Evolutionary conservation across 1,140 invertebrate genomes (phyloP), one percentile per base, ranked within the genome.

Genomic region (Lasioglossum albipes): DNA sequence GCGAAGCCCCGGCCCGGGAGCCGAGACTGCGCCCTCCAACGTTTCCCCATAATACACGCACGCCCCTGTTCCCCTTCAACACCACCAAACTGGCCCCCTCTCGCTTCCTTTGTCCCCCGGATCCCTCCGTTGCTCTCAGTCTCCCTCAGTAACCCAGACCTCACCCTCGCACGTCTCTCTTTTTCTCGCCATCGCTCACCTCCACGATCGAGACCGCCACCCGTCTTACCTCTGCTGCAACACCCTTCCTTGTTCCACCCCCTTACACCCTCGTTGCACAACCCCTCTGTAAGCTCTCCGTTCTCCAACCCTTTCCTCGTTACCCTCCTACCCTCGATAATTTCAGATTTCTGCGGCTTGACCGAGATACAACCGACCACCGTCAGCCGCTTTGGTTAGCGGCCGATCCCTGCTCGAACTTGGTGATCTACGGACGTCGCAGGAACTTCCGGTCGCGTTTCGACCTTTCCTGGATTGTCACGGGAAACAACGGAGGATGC

Each of bases 21-120:
- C 89, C 87, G 91, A 91, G 90, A 89, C 91, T 91, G 91, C 91
- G 91, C 91, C 88, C 87, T 84, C 88, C 82, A 76, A 79, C 86
- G 81, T 87, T 87, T 87, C 74, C 81, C 85, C 85, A 87, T 86
- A 86, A 86, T 86, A 81, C 84, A 79, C 84, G 82, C 77, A 82
- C 79, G 66, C 84, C 77, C 83, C 70, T 61, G 13, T 61, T 41
- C 62, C 79, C 78, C 67, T 78, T 72, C 73, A 36, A 76, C 69
- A 75, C 74, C 72, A 31, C 75, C 79, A 27, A 75, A 22, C 45
- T 52, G 49, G 20, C 67, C 65, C 79, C 82, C 62, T 61, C 76
- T 66, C 61, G 62, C 61, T 79, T 61, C 52, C 68, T 79, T 54
- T 54, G 54, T 68, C 73, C 20, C 73, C 66, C 72, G 52, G 45